Conservation (phyloP, 2,797 vertebrate species). For the Semotilus atromaculatus region DNA sequence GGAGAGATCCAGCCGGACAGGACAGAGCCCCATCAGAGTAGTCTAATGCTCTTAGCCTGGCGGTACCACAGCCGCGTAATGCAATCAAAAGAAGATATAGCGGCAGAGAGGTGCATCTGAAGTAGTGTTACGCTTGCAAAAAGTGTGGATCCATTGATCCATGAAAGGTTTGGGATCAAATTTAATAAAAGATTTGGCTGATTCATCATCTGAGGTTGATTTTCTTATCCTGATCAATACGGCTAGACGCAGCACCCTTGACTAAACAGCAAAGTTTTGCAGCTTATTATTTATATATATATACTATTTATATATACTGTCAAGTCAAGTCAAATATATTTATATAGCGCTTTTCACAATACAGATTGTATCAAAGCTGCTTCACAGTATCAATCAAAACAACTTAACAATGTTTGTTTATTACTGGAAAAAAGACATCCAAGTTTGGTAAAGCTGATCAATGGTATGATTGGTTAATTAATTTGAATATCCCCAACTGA, state of each 20-base stretch:
- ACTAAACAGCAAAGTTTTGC: neutral
- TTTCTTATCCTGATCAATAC: conserved; percentile 8
- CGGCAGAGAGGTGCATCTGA: conserved; percentile 14
- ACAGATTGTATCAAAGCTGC: no score
- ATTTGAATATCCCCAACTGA: no score
- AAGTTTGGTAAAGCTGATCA: no score
- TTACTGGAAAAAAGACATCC: no score
- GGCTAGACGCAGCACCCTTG: neutral
- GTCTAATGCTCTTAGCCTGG: conserved; percentile 44
- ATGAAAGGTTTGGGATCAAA: neutral
- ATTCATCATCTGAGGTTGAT: neutral
- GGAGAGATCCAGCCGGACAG: neutral
- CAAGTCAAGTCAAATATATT: no score
- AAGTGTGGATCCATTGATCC: conserved; percentile 3
- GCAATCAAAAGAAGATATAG: conserved; percentile 49
- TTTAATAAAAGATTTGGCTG: conserved; percentile 9
- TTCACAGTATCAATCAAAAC: no score
- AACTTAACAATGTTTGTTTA: no score
- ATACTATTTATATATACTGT: no score
- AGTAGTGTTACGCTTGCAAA: neutral
- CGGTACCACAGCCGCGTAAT: conserved; percentile 43
- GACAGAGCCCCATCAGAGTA: conserved; percentile 40
- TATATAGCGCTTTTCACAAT: no score
- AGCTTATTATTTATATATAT: no score
- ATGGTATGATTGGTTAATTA: no score